Evolutionary conservation across 1,140 invertebrate genomes (phyloP).

Genomic region (Saccostrea glomerata): DNA sequence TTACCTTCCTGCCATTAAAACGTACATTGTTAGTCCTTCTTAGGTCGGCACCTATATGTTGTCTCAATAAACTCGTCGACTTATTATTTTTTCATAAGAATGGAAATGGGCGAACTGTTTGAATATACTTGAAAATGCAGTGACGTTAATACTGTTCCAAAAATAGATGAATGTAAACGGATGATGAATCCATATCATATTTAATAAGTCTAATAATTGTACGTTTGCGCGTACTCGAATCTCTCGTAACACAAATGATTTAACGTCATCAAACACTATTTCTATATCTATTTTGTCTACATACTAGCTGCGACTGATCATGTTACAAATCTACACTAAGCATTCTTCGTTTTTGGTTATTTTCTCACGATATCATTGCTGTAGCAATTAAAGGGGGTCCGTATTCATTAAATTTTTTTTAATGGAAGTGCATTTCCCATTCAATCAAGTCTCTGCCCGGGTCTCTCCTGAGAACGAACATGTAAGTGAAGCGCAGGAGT

Average conservation of each 20-base stretch:
- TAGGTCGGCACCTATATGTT: not conserved
- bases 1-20: not conserved
- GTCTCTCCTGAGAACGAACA: no score
- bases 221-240: not conserved
- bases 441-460: no score
- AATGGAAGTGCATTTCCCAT: no score
- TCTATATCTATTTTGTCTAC: no score
- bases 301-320: no score
- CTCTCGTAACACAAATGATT: not conserved
- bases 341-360: no score
- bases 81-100: not conserved
- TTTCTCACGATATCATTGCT: no score
- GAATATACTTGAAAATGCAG: not conserved
- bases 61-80: slow-evolving; percentile 10
- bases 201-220: slow-evolving; percentile 15
- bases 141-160: not conserved
- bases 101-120: slow-evolving; percentile 6
- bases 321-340: no score
- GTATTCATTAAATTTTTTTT: no score
- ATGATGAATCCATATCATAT: not conserved
- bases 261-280: no score
- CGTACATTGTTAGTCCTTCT: not conserved
- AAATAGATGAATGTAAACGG: not conserved
- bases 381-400: no score
- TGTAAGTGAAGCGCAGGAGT: no score